Base-by-base conservation (phyloP, 2,113 vertebrate species). In the Lasiurus cinereus region DNA sequence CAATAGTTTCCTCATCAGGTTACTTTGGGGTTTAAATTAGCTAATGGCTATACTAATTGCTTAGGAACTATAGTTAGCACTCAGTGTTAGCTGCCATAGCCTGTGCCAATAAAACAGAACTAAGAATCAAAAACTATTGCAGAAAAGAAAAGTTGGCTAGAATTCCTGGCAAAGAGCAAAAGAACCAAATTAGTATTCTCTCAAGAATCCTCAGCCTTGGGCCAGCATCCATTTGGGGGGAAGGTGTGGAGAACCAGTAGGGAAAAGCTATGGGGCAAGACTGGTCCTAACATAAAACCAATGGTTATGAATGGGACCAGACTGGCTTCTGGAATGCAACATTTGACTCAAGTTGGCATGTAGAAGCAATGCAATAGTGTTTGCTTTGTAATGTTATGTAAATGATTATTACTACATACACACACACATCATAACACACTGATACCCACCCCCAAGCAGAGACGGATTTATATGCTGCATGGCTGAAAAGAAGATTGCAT, bases 181-280 rank as follows among this genome's bases (percentile, higher is more conserved):
- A 89, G 70, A 96, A 90, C 87, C 86, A 93, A 89, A 91, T 96
- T 77, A 85, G 59, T 69, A 90, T 94, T 95, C 69, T 56, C 79
- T 94, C 76, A 91, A 86, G 93, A 95, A 97, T 95, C 94, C 90
- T 93, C 48, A 84, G 33, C 59, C 54, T 91, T 77, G 67, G 70
- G 84, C 79, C 66, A 93, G 27, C 33, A 76, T 70, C 59, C 94
- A 93, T 33, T 29, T 62, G 10, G 29, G 29, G 29, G 66, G 31
- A 93, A 94, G 36, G 70, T 79, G 33, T 46, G n/a, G n/a, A 96
- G 88, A 88, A 87, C 10, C 59, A 54, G 33, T 39, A 31, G 6
- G 11, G 43, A 90, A 80, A 70, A 86, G 56, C 70, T 59, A 12
- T 39, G 29, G 46, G 11, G 73, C 72, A 83, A 83, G 33, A 73